Conservation (phyloP, 2,888 invertebrate species). For the Drosophila picticornis region DNA sequence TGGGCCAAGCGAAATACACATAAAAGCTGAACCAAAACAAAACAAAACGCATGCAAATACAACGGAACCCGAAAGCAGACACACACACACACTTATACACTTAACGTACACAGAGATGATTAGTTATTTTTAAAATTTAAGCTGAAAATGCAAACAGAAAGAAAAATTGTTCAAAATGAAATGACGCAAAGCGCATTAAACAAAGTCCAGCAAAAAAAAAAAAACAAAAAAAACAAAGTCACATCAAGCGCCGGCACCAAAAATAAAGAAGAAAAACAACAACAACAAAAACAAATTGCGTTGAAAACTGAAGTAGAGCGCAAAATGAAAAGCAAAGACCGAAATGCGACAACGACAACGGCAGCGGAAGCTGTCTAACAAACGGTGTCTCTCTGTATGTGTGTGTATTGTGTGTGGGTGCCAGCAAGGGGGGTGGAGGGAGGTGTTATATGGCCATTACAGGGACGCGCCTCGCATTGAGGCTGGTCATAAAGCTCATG, state of each 20-base stretch:
- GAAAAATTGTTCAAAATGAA: slow-evolving; percentile 66
- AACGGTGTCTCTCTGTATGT: slow-evolving; percentile 41
- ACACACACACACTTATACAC: slow-evolving; percentile 2
- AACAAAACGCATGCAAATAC: slow-evolving; percentile 65
- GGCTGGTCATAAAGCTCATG: slow-evolving; percentile 72
- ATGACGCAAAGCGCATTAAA: slow-evolving; percentile 78
- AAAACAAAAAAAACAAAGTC: slow-evolving; percentile 46
- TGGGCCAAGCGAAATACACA: slow-evolving; percentile 54
- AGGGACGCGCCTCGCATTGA: slow-evolving; percentile 61
- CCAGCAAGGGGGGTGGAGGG: slow-evolving; percentile 4
- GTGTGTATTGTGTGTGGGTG: slow-evolving; percentile 35
- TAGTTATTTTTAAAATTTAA: slow-evolving; percentile 71
- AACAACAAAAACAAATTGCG: slow-evolving; percentile 41
- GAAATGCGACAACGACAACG: slow-evolving; percentile 35
- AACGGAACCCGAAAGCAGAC: slow-evolving; percentile 46
- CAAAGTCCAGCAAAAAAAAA: slow-evolving; percentile 50
- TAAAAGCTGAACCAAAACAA: slow-evolving; percentile 42
- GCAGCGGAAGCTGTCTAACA: slow-evolving; percentile 72
- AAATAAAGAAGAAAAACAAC: slow-evolving; percentile 31
- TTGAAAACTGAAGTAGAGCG: slow-evolving; percentile 67
- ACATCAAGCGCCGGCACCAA: slow-evolving; percentile 51
- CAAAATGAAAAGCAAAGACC: slow-evolving; percentile 55
- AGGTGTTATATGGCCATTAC: slow-evolving; percentile 30
- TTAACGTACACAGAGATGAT: slow-evolving; percentile 34
- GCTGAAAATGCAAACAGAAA: slow-evolving; percentile 59